Evolutionary conservation across 2,888 invertebrate species (phyloP).

Genomic region (Sepioteuthis lessoniana): DNA sequence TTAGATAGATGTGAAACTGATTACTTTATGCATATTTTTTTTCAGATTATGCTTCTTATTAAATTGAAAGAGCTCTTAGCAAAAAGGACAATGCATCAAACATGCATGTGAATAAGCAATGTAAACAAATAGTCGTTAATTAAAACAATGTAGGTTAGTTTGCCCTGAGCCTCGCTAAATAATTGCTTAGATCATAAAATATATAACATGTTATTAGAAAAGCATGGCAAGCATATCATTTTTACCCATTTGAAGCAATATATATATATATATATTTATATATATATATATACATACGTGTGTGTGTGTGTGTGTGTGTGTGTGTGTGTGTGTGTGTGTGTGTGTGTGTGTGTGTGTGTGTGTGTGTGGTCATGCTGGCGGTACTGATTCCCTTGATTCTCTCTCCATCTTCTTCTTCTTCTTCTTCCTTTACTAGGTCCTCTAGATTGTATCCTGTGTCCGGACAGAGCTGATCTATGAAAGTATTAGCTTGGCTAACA

Average conservation of each 20-base stretch:
- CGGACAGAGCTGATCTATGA: no score
- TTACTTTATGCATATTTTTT: background rate
- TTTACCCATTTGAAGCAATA: background rate
- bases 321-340: no score
- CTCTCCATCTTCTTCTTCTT: no score
- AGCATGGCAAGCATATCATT: background rate
- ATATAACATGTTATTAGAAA: background rate
- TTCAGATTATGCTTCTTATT: background rate
- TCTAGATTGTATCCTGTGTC: no score
- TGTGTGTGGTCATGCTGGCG: no score
- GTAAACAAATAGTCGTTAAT: background rate
- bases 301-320: no score
- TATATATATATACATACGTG: no score
- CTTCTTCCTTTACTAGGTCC: no score
- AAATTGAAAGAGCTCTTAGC: background rate
- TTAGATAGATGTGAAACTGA: background rate
- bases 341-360: no score
- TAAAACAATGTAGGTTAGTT: background rate
- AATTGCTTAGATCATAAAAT: background rate
- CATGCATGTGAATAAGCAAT: background rate
- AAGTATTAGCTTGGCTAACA: no score
- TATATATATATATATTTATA: background rate
- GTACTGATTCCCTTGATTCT: no score
- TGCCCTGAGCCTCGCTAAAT: background rate
- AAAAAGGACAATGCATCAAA: background rate